These are phyloP conservation scores for Dunckerocampus dactyliophorus DNA, from an alignment of 2,113 vertebrate genomes.

Conservation along the genomic window DNA sequence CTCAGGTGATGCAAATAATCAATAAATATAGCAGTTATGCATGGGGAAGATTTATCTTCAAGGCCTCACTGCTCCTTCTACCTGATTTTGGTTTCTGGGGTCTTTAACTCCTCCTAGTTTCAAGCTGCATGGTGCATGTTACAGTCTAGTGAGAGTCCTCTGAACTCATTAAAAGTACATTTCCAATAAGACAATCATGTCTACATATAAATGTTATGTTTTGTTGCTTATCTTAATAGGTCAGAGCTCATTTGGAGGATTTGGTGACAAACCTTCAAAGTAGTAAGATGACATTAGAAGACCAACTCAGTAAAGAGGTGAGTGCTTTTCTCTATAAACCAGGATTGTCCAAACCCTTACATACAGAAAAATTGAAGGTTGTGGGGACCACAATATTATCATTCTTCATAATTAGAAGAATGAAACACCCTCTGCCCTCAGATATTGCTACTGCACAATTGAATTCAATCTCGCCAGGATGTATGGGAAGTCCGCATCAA, in stretches of 20 bases:
- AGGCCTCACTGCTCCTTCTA: neutral
- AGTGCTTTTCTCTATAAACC: too few species aligned
- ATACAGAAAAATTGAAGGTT: too few species aligned
- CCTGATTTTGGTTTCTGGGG: neutral
- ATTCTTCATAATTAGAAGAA: too few species aligned
- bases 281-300: slow-evolving; percentile 79
- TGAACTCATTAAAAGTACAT: neutral
- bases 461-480: too few species aligned
- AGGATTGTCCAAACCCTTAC: too few species aligned
- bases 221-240: slow-evolving; percentile 59
- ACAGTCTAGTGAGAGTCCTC: neutral
- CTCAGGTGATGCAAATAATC: neutral
- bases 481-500: too few species aligned
- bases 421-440: too few species aligned
- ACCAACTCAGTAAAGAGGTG: slow-evolving; percentile 82
- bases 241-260: slow-evolving; percentile 78
- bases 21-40: neutral
- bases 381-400: too few species aligned
- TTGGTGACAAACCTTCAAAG: slow-evolving; percentile 78
- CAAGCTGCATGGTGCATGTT: neutral
- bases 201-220: neutral
- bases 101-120: neutral
- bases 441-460: too few species aligned
- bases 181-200: neutral
- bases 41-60: neutral